Base-by-base conservation (phyloP, 2,888 invertebrate species). In the Meghimatium bilineatum region DNA sequence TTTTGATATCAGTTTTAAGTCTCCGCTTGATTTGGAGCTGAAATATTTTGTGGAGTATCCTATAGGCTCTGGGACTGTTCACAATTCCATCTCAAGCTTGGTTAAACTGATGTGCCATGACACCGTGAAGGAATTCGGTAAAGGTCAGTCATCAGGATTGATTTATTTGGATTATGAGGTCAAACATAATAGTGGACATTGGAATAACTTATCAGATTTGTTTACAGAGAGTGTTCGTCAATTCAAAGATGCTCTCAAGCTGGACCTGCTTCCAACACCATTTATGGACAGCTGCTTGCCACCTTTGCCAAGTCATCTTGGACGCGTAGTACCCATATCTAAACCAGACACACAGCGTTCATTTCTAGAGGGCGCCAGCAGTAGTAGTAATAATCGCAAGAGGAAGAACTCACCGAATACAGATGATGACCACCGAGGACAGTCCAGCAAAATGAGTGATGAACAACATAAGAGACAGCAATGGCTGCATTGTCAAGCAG, bases 1-100 rank as follows among this genome's bases (percentile, higher is more conserved):
- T 79, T 98, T 98, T 94, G 98, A 99, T 94, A 96, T 77, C 20
- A 77, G 83, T 2, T 56, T 72, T n/a, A 87, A 88, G 32, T 88
- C 90, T 34, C 90, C 90, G 44, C 86, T 88, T 71, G 92, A 93
- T 63, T 91, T 91, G 85, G 93, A 93, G 87, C 88, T 93, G 82
- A 92, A 91, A 86, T 89, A 93, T 66, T 92, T 91, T 87, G 90
- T 92, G 56, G 93, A 93, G 85, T 93, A 93, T 82, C 93, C 93
- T 5, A 87, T 91, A 69, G 93, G 93, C 10, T 93, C 93, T 10
- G 92, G 92, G 44, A 92, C 91, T 80, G 90, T 93, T 36, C 92
- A 91, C 87, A 91, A 90, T 76, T 93, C 91, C 86, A 91, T 91
- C 66, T 90, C 92, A n/a, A 90, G 91, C 69, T 89, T 93, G 32